A percentile compares a stretch with the other conserved stretches of the same genome.
Evolutionary conservation across 1,140 invertebrate species (phyloP).

Genomic region (Pachyrhynchus sulphureomaculatus): DNA sequence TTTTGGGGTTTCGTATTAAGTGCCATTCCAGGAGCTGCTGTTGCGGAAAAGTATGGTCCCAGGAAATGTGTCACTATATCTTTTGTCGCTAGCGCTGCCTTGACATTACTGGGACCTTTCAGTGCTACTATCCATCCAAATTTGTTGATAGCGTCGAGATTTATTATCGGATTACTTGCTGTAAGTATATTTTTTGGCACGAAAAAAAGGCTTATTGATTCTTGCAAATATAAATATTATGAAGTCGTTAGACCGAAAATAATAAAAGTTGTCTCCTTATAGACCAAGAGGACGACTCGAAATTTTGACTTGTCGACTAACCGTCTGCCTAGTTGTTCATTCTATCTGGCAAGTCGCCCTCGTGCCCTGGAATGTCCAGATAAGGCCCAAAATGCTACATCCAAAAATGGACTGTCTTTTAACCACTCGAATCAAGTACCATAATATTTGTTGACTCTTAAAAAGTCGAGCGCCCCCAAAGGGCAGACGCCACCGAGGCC

Average conservation of each 20-base stretch:
- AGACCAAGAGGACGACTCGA: no score
- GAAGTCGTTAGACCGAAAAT: background rate
- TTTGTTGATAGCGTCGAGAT: conserved; percentile 61
- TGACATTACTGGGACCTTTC: conserved; percentile 68
- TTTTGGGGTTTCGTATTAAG: conserved; percentile 61
- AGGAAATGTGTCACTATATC: conserved; percentile 66
- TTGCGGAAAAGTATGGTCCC: conserved; percentile 52
- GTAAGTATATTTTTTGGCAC: conserved; percentile 52
- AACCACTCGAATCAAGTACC: no score
- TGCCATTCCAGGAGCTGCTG: conserved; percentile 43
- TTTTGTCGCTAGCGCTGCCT: conserved; percentile 63
- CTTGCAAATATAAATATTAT: background rate
- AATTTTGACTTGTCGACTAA: no score
- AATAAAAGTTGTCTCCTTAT: no score
- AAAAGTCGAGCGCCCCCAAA: no score
- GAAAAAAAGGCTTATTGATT: background rate
- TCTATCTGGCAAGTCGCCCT: no score
- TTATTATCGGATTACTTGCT: conserved; percentile 66
- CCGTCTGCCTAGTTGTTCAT: no score
- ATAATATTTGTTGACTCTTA: no score
- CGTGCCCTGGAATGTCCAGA: no score
- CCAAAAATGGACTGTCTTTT: no score
- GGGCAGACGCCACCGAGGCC: no score
- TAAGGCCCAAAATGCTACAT: no score
- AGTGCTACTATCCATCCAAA: conserved; percentile 62